Conservation (phyloP, 2,113 vertebrate species). For the Lampris incognitus region DNA sequence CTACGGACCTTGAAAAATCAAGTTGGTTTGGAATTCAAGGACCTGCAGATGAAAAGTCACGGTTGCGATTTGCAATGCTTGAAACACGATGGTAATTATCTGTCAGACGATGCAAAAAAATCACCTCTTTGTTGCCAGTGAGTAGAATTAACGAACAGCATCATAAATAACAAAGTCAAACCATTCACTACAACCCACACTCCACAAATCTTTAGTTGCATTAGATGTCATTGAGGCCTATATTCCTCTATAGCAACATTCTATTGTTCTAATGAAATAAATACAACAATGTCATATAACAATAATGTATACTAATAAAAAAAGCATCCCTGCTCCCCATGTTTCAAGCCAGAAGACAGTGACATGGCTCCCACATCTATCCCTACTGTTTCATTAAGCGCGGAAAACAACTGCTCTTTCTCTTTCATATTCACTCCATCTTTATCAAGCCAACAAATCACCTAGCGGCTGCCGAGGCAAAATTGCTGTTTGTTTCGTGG, state of each 20-base stretch:
- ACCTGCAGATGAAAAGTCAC: neutral
- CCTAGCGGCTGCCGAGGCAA: slow-evolving; percentile 50
- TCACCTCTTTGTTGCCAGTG: neutral
- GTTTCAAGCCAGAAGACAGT: slow-evolving; percentile 19
- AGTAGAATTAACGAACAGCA: neutral
- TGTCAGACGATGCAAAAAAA: neutral
- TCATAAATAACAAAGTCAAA: neutral
- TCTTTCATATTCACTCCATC: slow-evolving; percentile 44
- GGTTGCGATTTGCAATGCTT: neutral
- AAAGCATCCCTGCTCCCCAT: neutral
- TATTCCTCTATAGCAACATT: too few species aligned
- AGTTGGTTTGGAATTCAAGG: slow-evolving; percentile 20
- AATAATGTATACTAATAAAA: slow-evolving; percentile 7
- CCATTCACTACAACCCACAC: neutral
- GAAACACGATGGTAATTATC: neutral
- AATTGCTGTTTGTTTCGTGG: slow-evolving; percentile 64
- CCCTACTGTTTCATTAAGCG: slow-evolving; percentile 61
- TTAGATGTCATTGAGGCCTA: too few species aligned
- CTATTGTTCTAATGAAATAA: neutral
- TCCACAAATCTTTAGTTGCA: too few species aligned
- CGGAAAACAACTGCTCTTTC: slow-evolving; percentile 52
- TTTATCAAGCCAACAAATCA: slow-evolving; percentile 64
- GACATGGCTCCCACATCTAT: slow-evolving; percentile 20
- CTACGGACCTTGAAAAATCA: slow-evolving; percentile 26
- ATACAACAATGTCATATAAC: slow-evolving; percentile 11